Conservation (phyloP, 2,888 invertebrate species). For the Drosophila vallismaia region DNA sequence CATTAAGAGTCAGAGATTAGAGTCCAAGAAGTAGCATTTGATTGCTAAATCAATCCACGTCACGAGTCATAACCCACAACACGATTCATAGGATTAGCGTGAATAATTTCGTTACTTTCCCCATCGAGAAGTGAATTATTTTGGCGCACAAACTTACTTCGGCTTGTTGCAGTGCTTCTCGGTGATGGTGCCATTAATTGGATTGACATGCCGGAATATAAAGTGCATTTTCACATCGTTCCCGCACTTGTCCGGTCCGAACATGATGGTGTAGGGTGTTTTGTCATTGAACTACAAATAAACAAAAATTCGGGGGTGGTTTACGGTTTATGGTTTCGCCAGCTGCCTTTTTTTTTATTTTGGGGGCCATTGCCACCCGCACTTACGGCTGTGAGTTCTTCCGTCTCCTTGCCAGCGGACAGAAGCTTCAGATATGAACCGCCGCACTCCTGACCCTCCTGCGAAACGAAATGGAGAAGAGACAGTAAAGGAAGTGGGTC, state of each 20-base stretch:
- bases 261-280: slow-evolving; percentile 99
- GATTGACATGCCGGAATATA: slow-evolving; percentile 98
- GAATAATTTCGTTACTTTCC: no score
- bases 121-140: not conserved
- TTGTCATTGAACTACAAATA: slow-evolving; percentile 92
- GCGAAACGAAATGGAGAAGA: slow-evolving; percentile 18
- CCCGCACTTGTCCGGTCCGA: slow-evolving; percentile 99
- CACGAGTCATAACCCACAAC: not conserved
- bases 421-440: slow-evolving; percentile 98
- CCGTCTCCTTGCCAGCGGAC: slow-evolving; percentile 88
- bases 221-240: slow-evolving; percentile 95
- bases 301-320: slow-evolving; percentile 16
- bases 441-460: slow-evolving; percentile 99
- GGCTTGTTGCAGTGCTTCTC: slow-evolving; percentile 99
- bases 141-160: slow-evolving; percentile 84
- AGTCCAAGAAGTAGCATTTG: slow-evolving; percentile 10
- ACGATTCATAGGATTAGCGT: not conserved
- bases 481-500: slow-evolving; percentile 59
- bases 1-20: no score
- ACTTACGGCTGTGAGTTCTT: slow-evolving; percentile 88
- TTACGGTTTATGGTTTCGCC: slow-evolving; percentile 14
- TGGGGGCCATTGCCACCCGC: slow-evolving; percentile 16
- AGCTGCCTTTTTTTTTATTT: not conserved
- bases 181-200: slow-evolving; percentile 93
- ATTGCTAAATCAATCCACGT: not conserved